Evolutionary conservation across 2,797 vertebrate genomes (phyloP).

Genomic region (Lepus oiostolus): DNA sequence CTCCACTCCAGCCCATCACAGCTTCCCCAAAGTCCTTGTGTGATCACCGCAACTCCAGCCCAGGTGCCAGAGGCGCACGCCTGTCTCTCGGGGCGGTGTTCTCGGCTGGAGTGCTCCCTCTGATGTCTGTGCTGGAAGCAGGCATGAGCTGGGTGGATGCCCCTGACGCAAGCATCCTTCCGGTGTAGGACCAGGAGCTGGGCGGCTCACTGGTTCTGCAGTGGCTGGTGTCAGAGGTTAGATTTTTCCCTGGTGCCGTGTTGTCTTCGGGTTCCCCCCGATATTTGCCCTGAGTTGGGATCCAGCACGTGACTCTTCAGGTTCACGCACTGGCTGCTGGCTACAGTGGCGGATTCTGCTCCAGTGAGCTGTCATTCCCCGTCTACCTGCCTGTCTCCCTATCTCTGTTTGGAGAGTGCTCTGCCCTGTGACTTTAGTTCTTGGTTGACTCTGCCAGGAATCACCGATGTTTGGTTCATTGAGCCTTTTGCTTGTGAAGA

Average conservation of each 20-base stretch:
- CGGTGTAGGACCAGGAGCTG: not conserved
- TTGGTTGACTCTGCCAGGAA: not conserved
- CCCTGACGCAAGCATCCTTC: too few species aligned
- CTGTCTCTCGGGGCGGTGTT: too few species aligned
- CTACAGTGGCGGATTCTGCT: not conserved
- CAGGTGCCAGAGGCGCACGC: too few species aligned
- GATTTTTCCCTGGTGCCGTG: accelerated
- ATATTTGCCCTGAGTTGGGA: not conserved
- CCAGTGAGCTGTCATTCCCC: not conserved
- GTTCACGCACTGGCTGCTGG: too few species aligned
- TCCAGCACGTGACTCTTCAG: too few species aligned
- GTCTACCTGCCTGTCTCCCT: not conserved
- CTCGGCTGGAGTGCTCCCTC: too few species aligned
- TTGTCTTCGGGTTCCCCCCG: not conserved
- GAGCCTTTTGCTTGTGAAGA: not conserved
- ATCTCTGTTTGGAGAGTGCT: not conserved
- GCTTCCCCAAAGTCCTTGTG: too few species aligned
- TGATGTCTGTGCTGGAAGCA: too few species aligned
- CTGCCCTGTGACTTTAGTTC: not conserved
- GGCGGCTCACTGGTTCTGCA: not conserved
- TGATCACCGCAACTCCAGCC: too few species aligned
- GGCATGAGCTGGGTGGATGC: too few species aligned
- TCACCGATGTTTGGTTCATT: not conserved
- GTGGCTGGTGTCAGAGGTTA: not conserved
- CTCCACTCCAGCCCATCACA: too few species aligned